A percentile compares a stretch with the other conserved stretches of the same genome.
Evolutionary conservation across 2,113 vertebrate species (phyloP).

Genomic region (Salminus brasiliensis): DNA sequence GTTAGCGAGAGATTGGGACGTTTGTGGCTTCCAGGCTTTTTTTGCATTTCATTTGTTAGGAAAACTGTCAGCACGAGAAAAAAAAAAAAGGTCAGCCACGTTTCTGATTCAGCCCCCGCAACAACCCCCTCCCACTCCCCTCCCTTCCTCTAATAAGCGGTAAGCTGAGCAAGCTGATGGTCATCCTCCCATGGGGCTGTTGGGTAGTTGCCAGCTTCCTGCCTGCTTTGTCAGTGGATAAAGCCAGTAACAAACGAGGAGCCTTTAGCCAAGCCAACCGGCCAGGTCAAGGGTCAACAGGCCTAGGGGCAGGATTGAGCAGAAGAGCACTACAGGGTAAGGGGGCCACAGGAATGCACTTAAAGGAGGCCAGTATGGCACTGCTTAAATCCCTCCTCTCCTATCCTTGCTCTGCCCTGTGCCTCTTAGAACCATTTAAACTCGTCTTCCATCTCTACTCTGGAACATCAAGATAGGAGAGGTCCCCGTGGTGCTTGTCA

Average conservation of each 20-base stretch:
- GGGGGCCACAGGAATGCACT: slow-evolving; percentile 71
- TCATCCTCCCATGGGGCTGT: slow-evolving; percentile 84
- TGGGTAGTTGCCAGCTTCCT: slow-evolving; percentile 84
- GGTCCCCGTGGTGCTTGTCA: slow-evolving; percentile 67
- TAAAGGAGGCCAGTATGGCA: slow-evolving; percentile 68
- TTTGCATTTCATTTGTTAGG: slow-evolving; percentile 70
- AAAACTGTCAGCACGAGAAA: slow-evolving; percentile 60
- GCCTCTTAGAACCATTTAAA: slow-evolving; percentile 66
- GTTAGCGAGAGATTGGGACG: slow-evolving; percentile 70
- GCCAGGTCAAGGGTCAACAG: slow-evolving; percentile 78
- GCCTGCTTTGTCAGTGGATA: slow-evolving; percentile 83
- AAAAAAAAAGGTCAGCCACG: slow-evolving; percentile 57
- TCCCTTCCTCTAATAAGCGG: slow-evolving; percentile 78
- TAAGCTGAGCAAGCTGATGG: slow-evolving; percentile 90
- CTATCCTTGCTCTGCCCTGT: slow-evolving; percentile 30
- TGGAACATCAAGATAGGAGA: slow-evolving; percentile 67
- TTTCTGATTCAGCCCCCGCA: slow-evolving; percentile 59
- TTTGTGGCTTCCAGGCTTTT: slow-evolving; percentile 69
- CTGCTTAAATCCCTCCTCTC: slow-evolving; percentile 49
- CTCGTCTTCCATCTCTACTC: slow-evolving; percentile 63
- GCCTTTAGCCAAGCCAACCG: slow-evolving; percentile 81
- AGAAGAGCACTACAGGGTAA: slow-evolving; percentile 71
- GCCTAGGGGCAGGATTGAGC: slow-evolving; percentile 76
- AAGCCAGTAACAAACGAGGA: slow-evolving; percentile 88
- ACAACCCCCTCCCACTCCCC: slow-evolving; percentile 47